Evolutionary conservation across 2,888 invertebrate species (phyloP).

Genomic region (Mythimna loreyi): DNA sequence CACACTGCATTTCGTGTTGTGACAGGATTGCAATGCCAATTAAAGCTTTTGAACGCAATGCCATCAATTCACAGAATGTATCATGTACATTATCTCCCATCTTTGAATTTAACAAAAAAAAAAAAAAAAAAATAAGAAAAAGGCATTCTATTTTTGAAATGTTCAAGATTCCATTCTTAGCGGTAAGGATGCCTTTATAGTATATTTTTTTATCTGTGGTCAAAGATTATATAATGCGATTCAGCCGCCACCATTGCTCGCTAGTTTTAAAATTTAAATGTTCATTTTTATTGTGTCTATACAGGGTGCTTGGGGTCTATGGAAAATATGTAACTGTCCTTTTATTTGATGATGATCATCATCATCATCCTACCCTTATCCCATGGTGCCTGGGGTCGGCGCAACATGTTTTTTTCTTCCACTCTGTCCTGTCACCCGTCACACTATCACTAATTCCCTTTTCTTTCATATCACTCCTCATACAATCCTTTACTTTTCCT

Average conservation of each 20-base stretch:
- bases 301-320: neutral
- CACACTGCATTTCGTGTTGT: neutral
- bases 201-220: constrained; percentile 54
- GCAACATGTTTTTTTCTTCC: no score
- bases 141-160: constrained; percentile 51
- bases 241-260: constrained; percentile 22
- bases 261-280: constrained; percentile 57
- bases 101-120: constrained; percentile 23
- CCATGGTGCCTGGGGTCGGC: no score
- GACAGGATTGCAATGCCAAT: constrained; percentile 27
- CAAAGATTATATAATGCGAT: constrained; percentile 51
- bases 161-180: constrained; percentile 54
- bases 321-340: no score
- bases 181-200: constrained; percentile 44
- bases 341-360: no score
- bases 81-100: constrained; percentile 35
- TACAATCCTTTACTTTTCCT: no score
- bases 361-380: no score
- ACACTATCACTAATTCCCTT: no score
- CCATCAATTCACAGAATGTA: constrained; percentile 25
- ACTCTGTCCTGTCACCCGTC: no score
- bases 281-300: neutral
- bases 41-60: constrained; percentile 1
- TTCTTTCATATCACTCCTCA: no score
- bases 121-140: constrained; percentile 33